Base-by-base conservation (phyloP, 2,113 vertebrate genomes). In the Calonectris borealis region DNA sequence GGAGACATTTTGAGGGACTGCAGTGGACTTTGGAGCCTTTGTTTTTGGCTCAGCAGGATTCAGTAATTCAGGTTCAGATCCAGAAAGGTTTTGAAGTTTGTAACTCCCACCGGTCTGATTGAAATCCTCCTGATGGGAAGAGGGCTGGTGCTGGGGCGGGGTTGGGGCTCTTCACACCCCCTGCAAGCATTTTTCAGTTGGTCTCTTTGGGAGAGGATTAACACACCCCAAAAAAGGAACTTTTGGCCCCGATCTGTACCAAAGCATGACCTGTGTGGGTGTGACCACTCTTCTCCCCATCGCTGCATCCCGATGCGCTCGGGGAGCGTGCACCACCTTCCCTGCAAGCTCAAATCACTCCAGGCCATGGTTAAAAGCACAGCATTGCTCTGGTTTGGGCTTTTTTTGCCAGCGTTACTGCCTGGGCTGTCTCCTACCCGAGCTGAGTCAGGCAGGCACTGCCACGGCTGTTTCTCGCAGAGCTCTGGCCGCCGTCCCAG, bases 281-380 rank as follows among this genome's bases (percentile, higher is more conserved):
- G 31, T 57, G 64, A 84, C 16, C 20, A 13, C 11, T 1, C 15
- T 26, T 34, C 13, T 76, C 52, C 36, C 61, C 48, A 51, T 34
- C 66, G 3, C 42, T 60, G 42, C 27, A 27, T 29, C 61, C n/a
- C 1, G 0, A 13, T 18, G 44, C 21, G 5, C 82, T 13, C 2
- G 1, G n/a, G 26, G n/a, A 75, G 18, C 0, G 9, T 5, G 38
- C 76, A 34, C 7, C 57, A 34, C 49, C 25, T 17, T 16, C 31
- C 60, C 90, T n/a, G 73, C 24, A 48, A 38, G 54, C 77, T 34
- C 72, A 9, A 2, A 72, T 31, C 22, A 5, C 40, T 55, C 38
- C 88, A 61, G 73, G 26, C 64, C 3, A 0, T 4, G 48, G 18
- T 2, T 31, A 15, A 76, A 29, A 48, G 10, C 58, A 7, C 44